Evolutionary conservation across 1,140 invertebrate genomes (phyloP), one percentile per base, ranked within the genome.

Genomic region (Wiebesia pumilae): DNA sequence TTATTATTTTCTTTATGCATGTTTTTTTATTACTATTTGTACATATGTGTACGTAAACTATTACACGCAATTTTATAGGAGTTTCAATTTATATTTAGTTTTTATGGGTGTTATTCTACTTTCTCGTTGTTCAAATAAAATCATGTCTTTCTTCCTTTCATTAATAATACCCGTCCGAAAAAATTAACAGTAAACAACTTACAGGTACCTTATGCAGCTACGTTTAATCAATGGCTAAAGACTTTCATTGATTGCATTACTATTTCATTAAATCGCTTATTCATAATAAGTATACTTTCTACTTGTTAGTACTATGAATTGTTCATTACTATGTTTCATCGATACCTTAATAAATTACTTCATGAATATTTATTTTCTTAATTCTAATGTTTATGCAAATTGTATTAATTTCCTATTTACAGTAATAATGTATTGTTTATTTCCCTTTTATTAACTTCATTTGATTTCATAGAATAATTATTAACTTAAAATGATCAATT

Each of bases 231-330:
- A 73, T 85, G 67, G 40, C 1, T 58, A 21, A 73, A 75, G 58
- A 84, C 79, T 85, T 71, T 84, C 62, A 71, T 88, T 85, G 19
- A 54, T 16, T 54, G 2, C 19, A 75, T 81, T 84, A 38, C 75
- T 84, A 30, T 85, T 81, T 87, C n/a, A n/a, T n/a, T n/a, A n/a
- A n/a, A n/a, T n/a, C n/a, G n/a, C n/a, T n/a, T n/a, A n/a, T n/a
- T n/a, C n/a, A n/a, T n/a, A n/a, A n/a, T n/a, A n/a, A n/a, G n/a
- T n/a, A n/a, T n/a, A n/a, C n/a, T n/a, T n/a, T n/a, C n/a, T n/a
- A n/a, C n/a, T n/a, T n/a, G n/a, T n/a, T n/a, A n/a, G n/a, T n/a
- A n/a, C n/a, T n/a, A n/a, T n/a, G n/a, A n/a, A n/a, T n/a, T n/a
- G n/a, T n/a, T n/a, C n/a, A n/a, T n/a, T n/a, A n/a, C n/a, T n/a